These are phyloP conservation scores for Pseudopipra pipra DNA, from an alignment of 2,113 vertebrate species.

Conservation along the genomic window DNA sequence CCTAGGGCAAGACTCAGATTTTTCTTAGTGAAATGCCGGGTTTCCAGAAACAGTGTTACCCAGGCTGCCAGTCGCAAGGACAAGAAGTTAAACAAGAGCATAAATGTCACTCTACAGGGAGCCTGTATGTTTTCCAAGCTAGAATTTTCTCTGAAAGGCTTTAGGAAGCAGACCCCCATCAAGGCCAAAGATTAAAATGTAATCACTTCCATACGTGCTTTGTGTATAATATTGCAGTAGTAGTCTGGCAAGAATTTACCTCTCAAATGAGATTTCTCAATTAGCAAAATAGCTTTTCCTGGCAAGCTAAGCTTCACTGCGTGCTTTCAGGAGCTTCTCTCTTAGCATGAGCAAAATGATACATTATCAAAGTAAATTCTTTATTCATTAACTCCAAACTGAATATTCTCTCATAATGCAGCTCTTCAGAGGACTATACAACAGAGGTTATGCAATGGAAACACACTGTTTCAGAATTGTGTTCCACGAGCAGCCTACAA, in stretches of 20 bases:
- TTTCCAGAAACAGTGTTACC: slow-evolving; percentile 18
- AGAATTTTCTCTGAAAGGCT: slow-evolving; percentile 48
- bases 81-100: slow-evolving; percentile 38
- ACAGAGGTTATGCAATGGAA: neutral
- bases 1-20: neutral
- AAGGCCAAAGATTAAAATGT: slow-evolving; percentile 53
- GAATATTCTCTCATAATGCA: neutral
- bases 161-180: slow-evolving; percentile 3
- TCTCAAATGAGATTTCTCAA: slow-evolving; percentile 64
- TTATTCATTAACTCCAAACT: slow-evolving; percentile 50
- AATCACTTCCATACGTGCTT: slow-evolving; percentile 55
- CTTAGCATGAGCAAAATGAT: slow-evolving; percentile 41
- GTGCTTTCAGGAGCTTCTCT: slow-evolving; percentile 6
- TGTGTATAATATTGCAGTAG: neutral
- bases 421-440: neutral
- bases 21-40: neutral
- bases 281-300: slow-evolving; percentile 61
- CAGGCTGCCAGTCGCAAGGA: slow-evolving; percentile 22
- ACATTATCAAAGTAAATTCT: slow-evolving; percentile 46
- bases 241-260: slow-evolving; percentile 3
- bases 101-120: slow-evolving; percentile 16
- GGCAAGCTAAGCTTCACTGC: slow-evolving; percentile 7
- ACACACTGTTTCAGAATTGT: neutral
- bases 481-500: neutral
- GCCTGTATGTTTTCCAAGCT: neutral